These are phyloP conservation scores for Percina caprodes DNA, from an alignment of 2,113 vertebrate genomes.

Conservation along the genomic window DNA sequence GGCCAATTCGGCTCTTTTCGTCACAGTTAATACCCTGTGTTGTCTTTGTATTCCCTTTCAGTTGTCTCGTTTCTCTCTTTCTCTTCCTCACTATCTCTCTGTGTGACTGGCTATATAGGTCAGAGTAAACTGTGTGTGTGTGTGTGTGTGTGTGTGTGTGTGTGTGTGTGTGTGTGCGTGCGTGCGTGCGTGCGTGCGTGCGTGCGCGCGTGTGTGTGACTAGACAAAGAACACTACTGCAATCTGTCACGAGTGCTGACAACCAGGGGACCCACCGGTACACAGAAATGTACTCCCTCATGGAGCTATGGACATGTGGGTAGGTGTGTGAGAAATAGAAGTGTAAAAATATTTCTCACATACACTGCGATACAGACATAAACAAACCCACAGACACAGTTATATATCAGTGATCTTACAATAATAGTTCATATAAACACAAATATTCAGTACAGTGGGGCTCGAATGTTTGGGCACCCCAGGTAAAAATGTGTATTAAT, in stretches of 20 bases:
- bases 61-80: not conserved
- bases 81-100: conserved; percentile 33
- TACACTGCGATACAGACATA: conserved; percentile 15
- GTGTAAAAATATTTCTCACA: conserved; percentile 32
- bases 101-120: conserved; percentile 72
- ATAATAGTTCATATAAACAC: not conserved
- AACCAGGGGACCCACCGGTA: conserved; percentile 16
- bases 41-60: conserved; percentile 5
- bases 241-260: conserved; percentile 29
- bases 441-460: not conserved
- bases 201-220: not conserved
- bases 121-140: conserved; percentile 50
- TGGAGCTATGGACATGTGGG: conserved; percentile 12
- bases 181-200: not conserved
- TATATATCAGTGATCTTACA: not conserved
- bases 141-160: not conserved
- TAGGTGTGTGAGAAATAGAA: conserved; percentile 20
- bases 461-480: too few relatives aligned
- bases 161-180: not conserved
- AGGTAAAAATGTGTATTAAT: too few relatives aligned
- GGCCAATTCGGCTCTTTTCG: conserved; percentile 27
- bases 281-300: conserved; percentile 32
- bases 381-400: not conserved
- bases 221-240: not conserved
- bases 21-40: conserved; percentile 24